Base-by-base conservation (phyloP, 1,140 invertebrate genomes). In the Leptonema lineaticorne region DNA sequence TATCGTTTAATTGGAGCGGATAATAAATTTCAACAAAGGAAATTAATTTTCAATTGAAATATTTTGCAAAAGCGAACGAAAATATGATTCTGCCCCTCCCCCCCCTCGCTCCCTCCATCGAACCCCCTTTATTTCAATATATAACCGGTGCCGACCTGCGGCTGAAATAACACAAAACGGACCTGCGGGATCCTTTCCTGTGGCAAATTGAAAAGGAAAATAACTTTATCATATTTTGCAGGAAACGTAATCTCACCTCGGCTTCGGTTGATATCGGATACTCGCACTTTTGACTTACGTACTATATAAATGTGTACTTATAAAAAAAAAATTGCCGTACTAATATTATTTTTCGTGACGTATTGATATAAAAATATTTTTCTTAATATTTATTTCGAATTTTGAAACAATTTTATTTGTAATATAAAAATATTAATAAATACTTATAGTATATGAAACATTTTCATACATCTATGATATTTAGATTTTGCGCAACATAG, bases 181-280 rank as follows among this genome's bases (percentile, higher is more conserved):
- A 8, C 29, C 4, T 45, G 11, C 4, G 16, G 16, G 16, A 4
- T 24, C 57, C n/a, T 59, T 59, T 59, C 26, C 16, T 3, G 28
- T 1, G 1, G 24, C n/a, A 33, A 37, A 33, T 59, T 28, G 27
- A 18, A 59, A 59, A 59, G 8, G 57, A 22, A 59, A 33, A 37
- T 59, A 22, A 59, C 57, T 59, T 37, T 53, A 4, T 59, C 57
- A 28, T 18, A 59, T 59, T 59, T 33, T 9, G n/a, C n/a, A 33
- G 9, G 28, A 59, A 59, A 59, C 57, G 57, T 59, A 11, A 59
- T 27, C 30, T 22, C n/a, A 37, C 57, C 26, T 28, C 26, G 28
- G 28, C 24, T n/a, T n/a, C 28, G 24, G 57, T n/a, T 28, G 57
- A 59, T 59, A 59, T 59, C 9, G 57, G 9, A 59, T 33, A 16